Base-by-base conservation (phyloP, 37 sponge, comb jelly and placozoan species). In the Chondrilla cf. caribensis region DNA sequence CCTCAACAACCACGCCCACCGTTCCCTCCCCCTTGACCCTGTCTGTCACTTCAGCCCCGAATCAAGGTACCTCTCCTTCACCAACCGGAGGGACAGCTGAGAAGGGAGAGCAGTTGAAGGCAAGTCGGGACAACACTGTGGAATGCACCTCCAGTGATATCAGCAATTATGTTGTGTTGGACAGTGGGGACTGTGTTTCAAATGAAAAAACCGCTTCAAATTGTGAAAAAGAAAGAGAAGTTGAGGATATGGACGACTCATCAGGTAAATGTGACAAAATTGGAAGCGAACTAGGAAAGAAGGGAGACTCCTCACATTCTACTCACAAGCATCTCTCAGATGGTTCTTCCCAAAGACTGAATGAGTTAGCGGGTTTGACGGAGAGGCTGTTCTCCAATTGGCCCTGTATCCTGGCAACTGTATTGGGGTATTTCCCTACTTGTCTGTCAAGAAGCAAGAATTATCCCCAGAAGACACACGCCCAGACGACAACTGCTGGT, bases 391-490 rank as follows among this genome's bases (percentile, higher is more conserved):
- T 91, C 41, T 70, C 79, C 6, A 87, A 82, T 77, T 91, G 92
- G 92, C 80, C 88, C 0, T 87, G 84, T 60, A 36, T 87, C 17
- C 83, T 87, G 25, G 42, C 86, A 4, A 87, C 88, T 0, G 66
- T 91, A 1, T 60, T 91, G 5, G 92, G 92, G 14, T 87, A 79
- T 70, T 79, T 72, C 47, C 80, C 84, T 32, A 21, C 51, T 19
- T 39, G 18, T 24, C 29, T 57, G 33, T 44, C n/a, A 19, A 2
- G 3, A 4, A 8, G 55, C 2, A 59, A 26, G 15, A 55, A 58
- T 15, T 32, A 17, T 2, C 59, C 58, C 0, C 14, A 28, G 7
- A 7, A 62, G 6, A 7, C 64, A 7, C 18, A 4, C 8, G 6
- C 64, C 5, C 7, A 15, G 18, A 9, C 8, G 22, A 19, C 22